Conservation (phyloP, 37 sponge, comb jelly and placozoan genomes). For the Aphrocallistes beatrix region DNA sequence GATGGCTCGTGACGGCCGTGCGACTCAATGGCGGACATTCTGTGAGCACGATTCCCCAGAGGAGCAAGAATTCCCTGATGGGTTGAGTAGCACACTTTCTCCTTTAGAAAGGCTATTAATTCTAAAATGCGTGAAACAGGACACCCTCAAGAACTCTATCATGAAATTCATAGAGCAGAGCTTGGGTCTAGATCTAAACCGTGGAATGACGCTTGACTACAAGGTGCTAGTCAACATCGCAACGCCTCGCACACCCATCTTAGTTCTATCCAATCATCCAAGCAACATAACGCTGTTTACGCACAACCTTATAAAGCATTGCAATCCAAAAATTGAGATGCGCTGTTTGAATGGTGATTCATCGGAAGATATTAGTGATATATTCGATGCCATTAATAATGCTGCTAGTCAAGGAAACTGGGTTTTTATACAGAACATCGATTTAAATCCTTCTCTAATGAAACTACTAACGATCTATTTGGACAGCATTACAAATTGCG, state of each 20-base stretch:
- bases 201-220: not conserved
- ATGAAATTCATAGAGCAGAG: not conserved
- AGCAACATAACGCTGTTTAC: not conserved
- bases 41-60: not conserved
- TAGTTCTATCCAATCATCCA: not conserved
- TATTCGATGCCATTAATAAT: not conserved
- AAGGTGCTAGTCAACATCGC: not conserved
- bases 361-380: not conserved
- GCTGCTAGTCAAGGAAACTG: not conserved
- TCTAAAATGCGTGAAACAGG: not conserved
- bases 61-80: not conserved
- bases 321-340: not conserved
- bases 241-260: not conserved
- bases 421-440: not conserved
- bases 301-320: not conserved
- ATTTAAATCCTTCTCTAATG: not conserved
- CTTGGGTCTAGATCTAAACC: not conserved
- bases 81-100: not conserved
- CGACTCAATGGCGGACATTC: not conserved
- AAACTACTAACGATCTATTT: not conserved
- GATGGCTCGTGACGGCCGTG: conserved; percentile 14
- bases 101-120: not conserved
- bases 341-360: not conserved
- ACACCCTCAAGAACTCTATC: not conserved
- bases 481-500: not conserved